Base-by-base conservation (phyloP, 2,888 invertebrate genomes). In the Pseudococcus jackbeardsleyi region DNA sequence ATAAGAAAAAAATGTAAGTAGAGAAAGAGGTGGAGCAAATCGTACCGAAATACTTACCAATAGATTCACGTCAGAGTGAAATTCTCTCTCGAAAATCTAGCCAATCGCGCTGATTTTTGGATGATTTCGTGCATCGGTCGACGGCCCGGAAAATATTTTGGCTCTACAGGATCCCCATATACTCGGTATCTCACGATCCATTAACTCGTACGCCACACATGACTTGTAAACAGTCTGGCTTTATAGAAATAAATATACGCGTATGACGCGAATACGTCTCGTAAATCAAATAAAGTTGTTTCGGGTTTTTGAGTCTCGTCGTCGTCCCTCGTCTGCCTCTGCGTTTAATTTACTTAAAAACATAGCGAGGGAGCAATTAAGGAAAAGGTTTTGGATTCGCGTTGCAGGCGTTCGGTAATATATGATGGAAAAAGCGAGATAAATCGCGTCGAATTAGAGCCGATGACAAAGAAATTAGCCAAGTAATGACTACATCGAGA, bases 271-370 rank as follows among this genome's bases (percentile, higher is more conserved):
- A 68, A 68, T 26, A 68, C 68, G 68, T 22, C 22, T 68, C 68
- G 68, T 68, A 68, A 68, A 68, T 68, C 68, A 68, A 68, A 68
- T n/a, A 11, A 19, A 7, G 12, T 68, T 26, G 22, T 68, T 68
- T 68, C 26, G 68, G 26, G 11, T 68, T 68, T 15, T 68, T 68
- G 19, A 64, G 64, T 50, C 12, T 50, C 48, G 15, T 50, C 48
- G 15, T 50, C 48, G 15, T 50, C 48, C 11, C 4, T 50, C 68
- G 68, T 68, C 68, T 68, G 68, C 68, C n/a, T 4, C 54, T 54
- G 54, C n/a, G 54, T 54, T 54, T 68, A 68, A 68, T 64, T 64
- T 68, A 68, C 68, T 26, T 68, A 68, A 68, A 12, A 68, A 54
- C n/a, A 54, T 17, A 12, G n/a, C 12, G 54, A 54, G 54, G 54